Evolutionary conservation across 1,140 invertebrate genomes (phyloP).

Genomic region (Heliconius congener): DNA sequence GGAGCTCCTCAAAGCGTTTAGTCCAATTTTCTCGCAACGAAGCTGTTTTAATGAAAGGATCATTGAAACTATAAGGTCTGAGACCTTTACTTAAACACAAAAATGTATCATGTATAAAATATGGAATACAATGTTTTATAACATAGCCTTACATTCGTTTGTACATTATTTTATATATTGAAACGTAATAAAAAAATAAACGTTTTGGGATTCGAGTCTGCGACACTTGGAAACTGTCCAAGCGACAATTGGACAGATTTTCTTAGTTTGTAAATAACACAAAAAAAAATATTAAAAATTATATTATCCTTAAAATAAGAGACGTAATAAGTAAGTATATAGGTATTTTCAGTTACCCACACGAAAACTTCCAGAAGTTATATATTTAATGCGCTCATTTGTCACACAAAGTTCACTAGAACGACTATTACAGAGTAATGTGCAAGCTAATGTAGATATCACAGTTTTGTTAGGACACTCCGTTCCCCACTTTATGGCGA

Average conservation of each 20-base stretch:
- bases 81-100: constrained; percentile 2
- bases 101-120: too few relatives aligned
- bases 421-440: neutral
- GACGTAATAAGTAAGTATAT: too few relatives aligned
- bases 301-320: too few relatives aligned
- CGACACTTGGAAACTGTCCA: too few relatives aligned
- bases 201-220: neutral
- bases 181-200: too few relatives aligned
- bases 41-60: constrained; percentile 24
- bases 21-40: constrained; percentile 22
- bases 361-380: constrained; percentile 6
- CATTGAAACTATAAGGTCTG: constrained; percentile 26
- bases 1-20: constrained; percentile 23
- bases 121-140: too few relatives aligned
- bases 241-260: neutral
- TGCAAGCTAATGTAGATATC: neutral
- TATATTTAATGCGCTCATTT: constrained; percentile 14
- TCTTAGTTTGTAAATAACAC: too few relatives aligned
- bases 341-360: neutral
- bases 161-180: too few relatives aligned
- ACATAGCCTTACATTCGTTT: too few relatives aligned
- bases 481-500: too few relatives aligned
- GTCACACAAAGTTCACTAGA: constrained; percentile 23
- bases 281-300: too few relatives aligned
- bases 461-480: neutral